Conservation (phyloP, 1,140 invertebrate species). For the Hyphantria cunea region DNA sequence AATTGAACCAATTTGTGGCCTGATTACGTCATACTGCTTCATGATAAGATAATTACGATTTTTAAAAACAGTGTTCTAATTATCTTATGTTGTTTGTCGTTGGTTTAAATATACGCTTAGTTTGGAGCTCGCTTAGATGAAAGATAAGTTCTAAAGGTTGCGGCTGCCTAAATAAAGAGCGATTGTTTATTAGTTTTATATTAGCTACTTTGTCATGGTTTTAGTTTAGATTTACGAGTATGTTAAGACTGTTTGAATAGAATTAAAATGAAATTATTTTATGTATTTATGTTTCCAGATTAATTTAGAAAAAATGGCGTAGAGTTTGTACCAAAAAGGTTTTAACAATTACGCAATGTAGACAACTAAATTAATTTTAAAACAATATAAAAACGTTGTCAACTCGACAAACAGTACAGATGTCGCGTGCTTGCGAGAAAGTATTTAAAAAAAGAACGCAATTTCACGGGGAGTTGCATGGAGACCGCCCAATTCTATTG, state of each 20-base stretch:
- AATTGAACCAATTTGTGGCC: constrained; percentile 33
- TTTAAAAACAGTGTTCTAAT: constrained; percentile 19
- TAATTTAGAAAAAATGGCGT: too few relatives aligned
- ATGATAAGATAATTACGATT: background rate
- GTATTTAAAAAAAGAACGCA: constrained; percentile 72
- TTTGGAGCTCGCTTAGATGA: constrained; percentile 11
- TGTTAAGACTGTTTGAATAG: too few relatives aligned
- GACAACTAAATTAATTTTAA: background rate
- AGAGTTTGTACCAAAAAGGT: too few relatives aligned
- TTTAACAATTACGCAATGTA: too few relatives aligned
- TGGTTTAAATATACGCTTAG: constrained; percentile 12
- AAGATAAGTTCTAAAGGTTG: constrained; percentile 16
- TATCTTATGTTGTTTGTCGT: constrained; percentile 16
- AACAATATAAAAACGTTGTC: constrained; percentile 7
- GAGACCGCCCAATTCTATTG: constrained; percentile 71
- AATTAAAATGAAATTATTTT: too few relatives aligned
- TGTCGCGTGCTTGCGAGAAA: constrained; percentile 51
- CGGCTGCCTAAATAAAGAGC: constrained; percentile 17
- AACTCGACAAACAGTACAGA: constrained; percentile 11
- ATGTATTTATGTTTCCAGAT: too few relatives aligned
- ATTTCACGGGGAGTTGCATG: constrained; percentile 63
- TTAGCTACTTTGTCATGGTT: too few relatives aligned
- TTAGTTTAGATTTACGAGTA: too few relatives aligned
- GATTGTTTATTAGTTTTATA: constrained; percentile 5
- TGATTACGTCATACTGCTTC: constrained; percentile 5